Conservation (phyloP, 2,888 invertebrate species). For the Temnothorax rugatulus region DNA sequence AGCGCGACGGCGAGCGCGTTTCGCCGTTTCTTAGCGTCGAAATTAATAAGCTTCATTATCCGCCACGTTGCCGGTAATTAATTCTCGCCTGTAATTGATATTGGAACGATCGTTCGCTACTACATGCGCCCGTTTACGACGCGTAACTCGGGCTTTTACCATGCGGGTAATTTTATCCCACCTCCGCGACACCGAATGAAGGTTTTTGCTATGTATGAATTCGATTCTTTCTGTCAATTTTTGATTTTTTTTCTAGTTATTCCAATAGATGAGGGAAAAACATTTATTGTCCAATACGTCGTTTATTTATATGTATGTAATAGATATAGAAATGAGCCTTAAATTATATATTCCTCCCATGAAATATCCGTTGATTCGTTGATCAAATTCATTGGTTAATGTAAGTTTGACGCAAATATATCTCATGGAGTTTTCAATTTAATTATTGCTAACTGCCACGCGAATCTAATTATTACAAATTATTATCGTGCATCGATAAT, state of each 20-base stretch:
- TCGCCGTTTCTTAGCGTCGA: constrained; percentile 41
- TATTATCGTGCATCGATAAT: constrained; percentile 49
- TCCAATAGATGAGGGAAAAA: neutral
- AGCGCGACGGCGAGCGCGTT: constrained; percentile 32
- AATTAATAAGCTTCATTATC: constrained; percentile 57
- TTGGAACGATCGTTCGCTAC: constrained; percentile 49
- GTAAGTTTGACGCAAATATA: constrained; percentile 42
- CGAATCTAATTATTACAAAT: constrained; percentile 54
- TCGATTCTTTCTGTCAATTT: neutral
- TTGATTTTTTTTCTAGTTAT: neutral
- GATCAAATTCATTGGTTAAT: constrained; percentile 16
- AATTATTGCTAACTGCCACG: constrained; percentile 43
- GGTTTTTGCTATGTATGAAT: neutral
- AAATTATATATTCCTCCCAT: neutral
- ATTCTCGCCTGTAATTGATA: constrained; percentile 53
- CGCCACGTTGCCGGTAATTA: constrained; percentile 51
- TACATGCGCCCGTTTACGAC: constrained; percentile 44
- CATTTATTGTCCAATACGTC: neutral
- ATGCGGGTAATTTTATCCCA: constrained; percentile 30
- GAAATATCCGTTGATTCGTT: neutral
- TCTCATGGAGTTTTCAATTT: constrained; percentile 47
- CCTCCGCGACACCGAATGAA: neutral
- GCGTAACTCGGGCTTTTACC: constrained; percentile 23
- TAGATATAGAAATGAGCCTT: neutral
- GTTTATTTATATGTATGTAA: neutral